Base-by-base conservation (phyloP, 2,113 vertebrate species). In the Tragelaphus imberbis region DNA sequence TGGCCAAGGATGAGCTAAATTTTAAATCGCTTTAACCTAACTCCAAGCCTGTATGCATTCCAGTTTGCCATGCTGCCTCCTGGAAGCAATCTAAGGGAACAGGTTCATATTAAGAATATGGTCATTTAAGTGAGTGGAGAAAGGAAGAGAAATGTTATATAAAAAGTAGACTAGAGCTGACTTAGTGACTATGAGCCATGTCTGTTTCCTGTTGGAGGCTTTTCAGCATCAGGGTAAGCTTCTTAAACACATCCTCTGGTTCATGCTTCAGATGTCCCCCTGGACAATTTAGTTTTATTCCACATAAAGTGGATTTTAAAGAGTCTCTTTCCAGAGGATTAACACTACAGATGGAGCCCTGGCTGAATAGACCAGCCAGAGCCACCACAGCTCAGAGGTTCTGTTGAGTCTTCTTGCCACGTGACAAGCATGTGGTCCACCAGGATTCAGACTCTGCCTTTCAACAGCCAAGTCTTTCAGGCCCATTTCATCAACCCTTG, bases 21-120 rank as follows among this genome's bases (percentile, higher is more conserved):
- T 95, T 95, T 77, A 95, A 92, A 91, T 4, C 23, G n/a, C 82
- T 58, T 68, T 91, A 91, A 75, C 59, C 86, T 94, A 47, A 84
- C 84, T 56, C 79, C 30, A 58, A 53, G 51, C 23, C 58, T 47
- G 17, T n/a, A 59, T 71, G 68, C 58, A 55, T 85, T 88, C 79
- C 80, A n/a, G 40, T 92, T 90, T 89, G 56, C 81, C 51, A 55
- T 30, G 75, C 61, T n/a, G 71, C 75, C 91, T 95, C 36, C 94
- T 91, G 87, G 47, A 90, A 87, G n/a, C 36, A 81, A 91, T 56
- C 71, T 82, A 82, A 94, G 36, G 55, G 30, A 95, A 87, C 53
- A 71, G 81, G 44, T 86, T 95, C 53, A 63, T 25, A 87, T 93
- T 93, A 95, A 82, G 23, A 93, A 56, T 82, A 84, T 61, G 17